Evolutionary conservation across 2,888 invertebrate species (phyloP), one percentile per base, ranked within the genome.

Genomic region (Tridacna gigas): DNA sequence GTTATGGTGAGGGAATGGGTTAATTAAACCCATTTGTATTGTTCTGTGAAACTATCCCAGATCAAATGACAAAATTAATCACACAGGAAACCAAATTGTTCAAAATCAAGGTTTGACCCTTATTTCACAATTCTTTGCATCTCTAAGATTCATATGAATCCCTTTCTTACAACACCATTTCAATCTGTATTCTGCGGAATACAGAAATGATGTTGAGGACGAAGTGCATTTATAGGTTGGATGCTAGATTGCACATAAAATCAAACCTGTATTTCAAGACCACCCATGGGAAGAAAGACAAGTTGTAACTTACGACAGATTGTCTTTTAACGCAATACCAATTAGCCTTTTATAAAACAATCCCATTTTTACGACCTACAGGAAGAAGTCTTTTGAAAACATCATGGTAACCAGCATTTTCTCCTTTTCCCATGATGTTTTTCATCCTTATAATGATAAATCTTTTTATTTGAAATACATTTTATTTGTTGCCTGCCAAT

Each of bases 21-120:
- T 56, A 56, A 56, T 56, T 3, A 15, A 15, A 15, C 56, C 15
- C 20, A 20, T 5, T 56, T 20, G 15, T 20, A 56, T 56, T 56
- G 56, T 56, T 56, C 9, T 56, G 56, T 56, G 20, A 56, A 56
- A 20, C 56, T 20, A 56, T 56, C 20, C 56, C 15, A 56, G 56
- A 56, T 56, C 56, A 56, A 56, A 56, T 56, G 56, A 56, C 56
- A 56, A 20, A 56, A 56, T 56, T 20, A 56, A 56, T 56, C 56
- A 56, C 56, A 56, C 56, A 56, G 56, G 56, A 56, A 56, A 20
- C 15, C 1, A 56, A 56, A 56, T 56, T 56, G 56, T 15, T 56
- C 56, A 56, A 37, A 37, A 37, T 37, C 37, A 37, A 37, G 37
- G 37, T 37, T 37, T 37, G 37, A 37, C 37, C 37, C 37, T 37